phyloP scores from a whole-genome alignment of 2,113 vertebrate genomes.

The Sceloporus undulatus region DNA sequence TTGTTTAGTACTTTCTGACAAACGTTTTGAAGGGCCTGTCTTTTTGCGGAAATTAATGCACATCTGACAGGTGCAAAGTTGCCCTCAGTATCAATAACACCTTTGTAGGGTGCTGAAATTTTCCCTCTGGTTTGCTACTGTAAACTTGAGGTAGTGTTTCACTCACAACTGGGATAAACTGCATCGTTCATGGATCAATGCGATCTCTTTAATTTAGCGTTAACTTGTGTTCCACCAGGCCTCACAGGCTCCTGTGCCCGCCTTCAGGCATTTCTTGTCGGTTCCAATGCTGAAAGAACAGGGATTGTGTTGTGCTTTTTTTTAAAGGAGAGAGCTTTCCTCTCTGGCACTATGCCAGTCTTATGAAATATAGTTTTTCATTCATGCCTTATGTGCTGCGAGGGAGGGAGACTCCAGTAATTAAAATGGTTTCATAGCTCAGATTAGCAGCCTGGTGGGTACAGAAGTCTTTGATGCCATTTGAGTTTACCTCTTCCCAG shows the following conservation, averaged over 20 bases:
- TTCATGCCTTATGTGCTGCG: conserved; percentile 5
- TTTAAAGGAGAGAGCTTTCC: not conserved
- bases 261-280: not conserved
- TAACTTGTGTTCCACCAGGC: not conserved
- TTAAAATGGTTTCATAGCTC: conserved; percentile 19
- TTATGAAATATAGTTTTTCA: conserved; percentile 39
- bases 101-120: not conserved
- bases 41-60: not conserved
- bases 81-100: not conserved
- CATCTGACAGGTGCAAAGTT: not conserved
- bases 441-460: conserved; percentile 5
- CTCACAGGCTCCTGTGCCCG: not conserved
- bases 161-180: not conserved
- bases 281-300: not conserved
- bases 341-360: not conserved
- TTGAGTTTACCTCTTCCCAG: not conserved
- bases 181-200: not conserved
- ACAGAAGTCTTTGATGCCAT: conserved; percentile 21
- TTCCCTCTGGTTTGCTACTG: not conserved
- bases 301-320: not conserved
- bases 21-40: not conserved
- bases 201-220: not conserved
- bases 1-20: conserved; percentile 15
- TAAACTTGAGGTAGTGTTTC: conserved; percentile 24
- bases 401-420: conserved; percentile 16